Evolutionary conservation across 2,797 vertebrate genomes (phyloP).

Genomic region (Intellagama lesueurii): DNA sequence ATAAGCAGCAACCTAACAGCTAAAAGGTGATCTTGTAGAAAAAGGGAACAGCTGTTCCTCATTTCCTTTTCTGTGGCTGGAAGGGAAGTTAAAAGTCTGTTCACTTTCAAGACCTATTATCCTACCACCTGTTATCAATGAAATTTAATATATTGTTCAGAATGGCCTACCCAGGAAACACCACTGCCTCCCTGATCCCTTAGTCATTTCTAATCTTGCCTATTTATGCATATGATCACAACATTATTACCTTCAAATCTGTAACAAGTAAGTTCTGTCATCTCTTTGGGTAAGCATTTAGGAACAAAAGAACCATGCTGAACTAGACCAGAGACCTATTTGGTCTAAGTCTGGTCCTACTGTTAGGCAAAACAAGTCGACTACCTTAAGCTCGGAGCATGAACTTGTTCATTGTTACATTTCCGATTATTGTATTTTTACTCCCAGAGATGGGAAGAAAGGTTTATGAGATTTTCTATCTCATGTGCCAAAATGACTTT

Average conservation of each 20-base stretch:
- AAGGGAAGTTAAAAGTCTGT: slow-evolving; percentile 24
- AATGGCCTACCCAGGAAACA: not conserved
- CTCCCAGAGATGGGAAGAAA: too few relatives aligned
- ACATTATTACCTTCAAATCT: not conserved
- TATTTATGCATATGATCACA: not conserved
- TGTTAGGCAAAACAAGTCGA: too few relatives aligned
- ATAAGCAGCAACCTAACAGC: not conserved
- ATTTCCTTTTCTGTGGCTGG: not conserved
- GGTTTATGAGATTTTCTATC: not conserved
- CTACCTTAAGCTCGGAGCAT: too few relatives aligned
- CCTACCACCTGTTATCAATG: not conserved
- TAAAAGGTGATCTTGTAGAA: slow-evolving; percentile 11
- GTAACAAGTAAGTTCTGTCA: too few relatives aligned
- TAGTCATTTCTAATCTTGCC: not conserved
- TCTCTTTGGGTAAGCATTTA: too few relatives aligned
- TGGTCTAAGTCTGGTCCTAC: too few relatives aligned
- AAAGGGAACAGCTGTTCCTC: slow-evolving; percentile 17
- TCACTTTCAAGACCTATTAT: slow-evolving; percentile 23
- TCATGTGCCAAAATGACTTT: not conserved
- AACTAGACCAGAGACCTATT: too few relatives aligned
- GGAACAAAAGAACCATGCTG: too few relatives aligned
- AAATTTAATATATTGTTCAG: slow-evolving; percentile 16
- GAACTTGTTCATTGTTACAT: too few relatives aligned
- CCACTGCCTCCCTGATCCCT: not conserved
- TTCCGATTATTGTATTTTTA: too few relatives aligned